Evolutionary conservation across 2,113 vertebrate species (phyloP).

Genomic region (Geococcyx californianus): DNA sequence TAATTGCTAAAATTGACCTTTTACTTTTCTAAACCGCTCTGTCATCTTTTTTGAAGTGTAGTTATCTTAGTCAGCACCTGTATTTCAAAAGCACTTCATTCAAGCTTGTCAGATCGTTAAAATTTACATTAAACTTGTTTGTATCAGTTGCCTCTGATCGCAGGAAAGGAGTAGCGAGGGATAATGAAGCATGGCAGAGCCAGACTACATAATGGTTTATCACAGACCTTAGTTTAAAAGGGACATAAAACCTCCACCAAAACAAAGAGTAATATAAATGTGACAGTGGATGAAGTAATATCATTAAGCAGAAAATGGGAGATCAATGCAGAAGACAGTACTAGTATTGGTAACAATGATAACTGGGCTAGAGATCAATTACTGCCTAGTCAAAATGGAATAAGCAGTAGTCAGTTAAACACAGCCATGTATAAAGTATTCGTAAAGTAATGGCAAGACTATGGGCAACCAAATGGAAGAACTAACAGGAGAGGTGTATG

Average conservation of each 20-base stretch:
- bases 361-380: not conserved
- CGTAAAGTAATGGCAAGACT: not conserved
- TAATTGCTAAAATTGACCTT: not conserved
- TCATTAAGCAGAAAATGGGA: constrained; percentile 11
- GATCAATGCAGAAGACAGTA: not conserved
- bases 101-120: not conserved
- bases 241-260: not conserved
- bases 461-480: not conserved
- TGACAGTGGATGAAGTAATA: not conserved
- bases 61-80: not conserved
- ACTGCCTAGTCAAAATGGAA: not conserved
- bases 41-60: not conserved
- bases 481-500: not conserved
- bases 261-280: constrained; percentile 7
- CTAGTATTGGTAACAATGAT: not conserved
- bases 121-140: not conserved
- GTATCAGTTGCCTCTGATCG: not conserved
- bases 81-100: not conserved
- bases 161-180: not conserved
- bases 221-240: not conserved
- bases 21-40: not conserved
- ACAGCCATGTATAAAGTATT: not conserved
- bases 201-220: not conserved
- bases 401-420: not conserved
- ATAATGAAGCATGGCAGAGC: not conserved